Evolutionary conservation across 2,113 vertebrate species (phyloP).

Genomic region (Corvus hawaiiensis): DNA sequence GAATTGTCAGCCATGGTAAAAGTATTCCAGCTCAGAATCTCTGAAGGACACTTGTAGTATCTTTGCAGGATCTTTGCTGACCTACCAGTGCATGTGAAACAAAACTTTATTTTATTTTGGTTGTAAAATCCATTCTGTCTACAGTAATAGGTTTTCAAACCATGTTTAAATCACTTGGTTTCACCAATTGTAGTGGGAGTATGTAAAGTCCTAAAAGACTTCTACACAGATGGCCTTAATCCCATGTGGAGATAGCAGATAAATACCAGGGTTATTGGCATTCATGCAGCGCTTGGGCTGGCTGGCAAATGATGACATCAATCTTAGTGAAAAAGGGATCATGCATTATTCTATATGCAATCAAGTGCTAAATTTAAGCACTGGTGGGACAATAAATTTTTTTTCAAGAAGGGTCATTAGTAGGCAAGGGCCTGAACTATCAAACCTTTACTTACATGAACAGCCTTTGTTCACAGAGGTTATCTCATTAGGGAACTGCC

Average conservation of each 20-base stretch:
- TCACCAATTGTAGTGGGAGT: neutral
- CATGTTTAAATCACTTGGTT: neutral
- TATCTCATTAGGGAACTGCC: neutral
- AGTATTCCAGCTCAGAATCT: neutral
- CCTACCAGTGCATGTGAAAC: neutral
- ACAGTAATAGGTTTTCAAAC: neutral
- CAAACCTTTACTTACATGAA: neutral
- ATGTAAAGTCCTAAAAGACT: neutral
- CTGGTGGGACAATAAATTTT: neutral
- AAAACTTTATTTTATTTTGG: neutral
- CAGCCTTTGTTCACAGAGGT: neutral
- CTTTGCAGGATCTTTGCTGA: neutral
- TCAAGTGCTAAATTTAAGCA: slow-evolving; percentile 43
- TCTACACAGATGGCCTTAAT: neutral
- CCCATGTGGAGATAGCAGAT: neutral
- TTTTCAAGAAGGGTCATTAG: slow-evolving; percentile 13
- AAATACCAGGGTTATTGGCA: neutral
- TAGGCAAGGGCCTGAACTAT: neutral
- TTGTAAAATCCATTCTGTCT: neutral
- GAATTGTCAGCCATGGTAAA: neutral
- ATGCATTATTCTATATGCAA: slow-evolving; percentile 41
- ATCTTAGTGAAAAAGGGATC: slow-evolving; percentile 1
- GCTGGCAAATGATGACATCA: slow-evolving; percentile 28
- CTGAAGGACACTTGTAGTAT: neutral
- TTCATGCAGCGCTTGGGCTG: slow-evolving; percentile 11